phyloP scores from a whole-genome alignment of 2,113 vertebrate species.

The Rousettus leschenaultii region DNA sequence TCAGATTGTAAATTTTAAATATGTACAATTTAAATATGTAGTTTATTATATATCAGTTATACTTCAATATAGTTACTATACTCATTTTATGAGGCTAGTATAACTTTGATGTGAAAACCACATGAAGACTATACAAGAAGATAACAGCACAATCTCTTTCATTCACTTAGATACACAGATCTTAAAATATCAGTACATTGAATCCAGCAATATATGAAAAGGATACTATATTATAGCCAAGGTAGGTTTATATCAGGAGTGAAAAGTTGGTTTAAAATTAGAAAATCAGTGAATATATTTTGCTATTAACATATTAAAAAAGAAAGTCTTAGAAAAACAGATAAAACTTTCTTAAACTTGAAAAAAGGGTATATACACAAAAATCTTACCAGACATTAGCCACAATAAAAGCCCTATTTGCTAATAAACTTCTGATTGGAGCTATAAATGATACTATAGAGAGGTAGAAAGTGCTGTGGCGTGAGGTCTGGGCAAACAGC shows the following conservation, averaged over 20 bases:
- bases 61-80: background rate
- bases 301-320: background rate
- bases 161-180: background rate
- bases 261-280: background rate
- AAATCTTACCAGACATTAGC: background rate
- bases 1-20: background rate
- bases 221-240: background rate
- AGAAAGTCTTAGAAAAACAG: constrained; percentile 6
- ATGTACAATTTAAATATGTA: background rate
- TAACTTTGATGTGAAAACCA: background rate
- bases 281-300: background rate
- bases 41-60: background rate
- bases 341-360: background rate
- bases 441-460: background rate
- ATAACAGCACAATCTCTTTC: background rate
- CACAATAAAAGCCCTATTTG: background rate
- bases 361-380: background rate
- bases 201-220: background rate
- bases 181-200: background rate
- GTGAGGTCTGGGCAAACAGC: background rate
- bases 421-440: background rate
- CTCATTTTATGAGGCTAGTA: background rate
- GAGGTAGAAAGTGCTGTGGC: background rate
- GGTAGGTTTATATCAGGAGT: background rate
- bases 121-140: background rate